Evolutionary conservation across 2,113 vertebrate genomes (phyloP).

Genomic region (Lonchura striata): DNA sequence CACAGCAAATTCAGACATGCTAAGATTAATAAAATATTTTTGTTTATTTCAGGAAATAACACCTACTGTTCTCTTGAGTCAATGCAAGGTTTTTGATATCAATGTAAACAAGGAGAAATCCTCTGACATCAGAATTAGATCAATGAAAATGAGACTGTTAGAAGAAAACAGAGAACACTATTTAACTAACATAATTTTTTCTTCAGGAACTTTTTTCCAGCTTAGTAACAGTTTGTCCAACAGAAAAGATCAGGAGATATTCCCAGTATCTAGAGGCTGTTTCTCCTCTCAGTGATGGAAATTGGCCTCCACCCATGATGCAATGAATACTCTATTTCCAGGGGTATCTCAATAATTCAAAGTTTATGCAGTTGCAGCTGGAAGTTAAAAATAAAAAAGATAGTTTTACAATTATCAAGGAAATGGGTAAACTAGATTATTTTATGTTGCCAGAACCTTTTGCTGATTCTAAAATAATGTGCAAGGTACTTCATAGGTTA

Average conservation of each 20-base stretch:
- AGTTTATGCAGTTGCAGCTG: background rate
- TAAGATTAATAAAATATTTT: background rate
- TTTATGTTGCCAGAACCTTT: background rate
- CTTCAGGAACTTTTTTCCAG: background rate
- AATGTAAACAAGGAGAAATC: background rate
- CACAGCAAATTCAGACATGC: background rate
- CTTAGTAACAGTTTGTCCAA: background rate
- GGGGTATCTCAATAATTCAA: background rate
- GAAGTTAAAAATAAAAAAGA: accelerated
- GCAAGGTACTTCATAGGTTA: background rate
- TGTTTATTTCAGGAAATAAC: background rate
- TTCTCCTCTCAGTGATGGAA: background rate
- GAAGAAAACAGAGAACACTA: background rate
- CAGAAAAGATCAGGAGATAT: background rate
- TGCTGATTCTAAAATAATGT: background rate
- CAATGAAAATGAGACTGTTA: background rate
- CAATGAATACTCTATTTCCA: background rate
- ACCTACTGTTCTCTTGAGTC: background rate
- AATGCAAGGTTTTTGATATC: background rate
- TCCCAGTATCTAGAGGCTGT: background rate
- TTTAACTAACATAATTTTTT: background rate
- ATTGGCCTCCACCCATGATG: background rate
- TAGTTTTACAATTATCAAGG: background rate
- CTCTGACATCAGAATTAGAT: background rate
- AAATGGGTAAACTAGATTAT: background rate